phyloP scores from a whole-genome alignment of 2,113 vertebrate species.

The Apus apus region DNA sequence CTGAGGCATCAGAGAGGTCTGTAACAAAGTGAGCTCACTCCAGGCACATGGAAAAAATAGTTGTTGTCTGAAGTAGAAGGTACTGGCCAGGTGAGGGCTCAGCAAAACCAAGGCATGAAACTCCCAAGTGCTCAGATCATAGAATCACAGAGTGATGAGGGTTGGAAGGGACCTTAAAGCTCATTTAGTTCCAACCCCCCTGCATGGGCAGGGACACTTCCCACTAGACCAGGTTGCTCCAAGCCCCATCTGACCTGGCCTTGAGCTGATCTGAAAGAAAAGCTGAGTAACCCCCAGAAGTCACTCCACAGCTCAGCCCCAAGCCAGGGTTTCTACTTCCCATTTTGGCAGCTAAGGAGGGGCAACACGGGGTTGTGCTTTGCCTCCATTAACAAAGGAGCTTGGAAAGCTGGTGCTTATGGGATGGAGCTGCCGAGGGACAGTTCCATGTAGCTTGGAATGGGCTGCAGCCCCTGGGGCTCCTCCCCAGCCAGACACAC shows the following conservation, averaged over 20 bases:
- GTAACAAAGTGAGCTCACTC: neutral
- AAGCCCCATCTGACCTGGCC: too few species aligned
- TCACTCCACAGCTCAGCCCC: fast-evolving
- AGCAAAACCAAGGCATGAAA: neutral
- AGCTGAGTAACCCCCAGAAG: neutral
- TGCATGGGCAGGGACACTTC: too few species aligned
- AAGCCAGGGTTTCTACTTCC: neutral
- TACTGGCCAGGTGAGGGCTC: neutral
- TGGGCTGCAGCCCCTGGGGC: fast-evolving
- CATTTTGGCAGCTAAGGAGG: fast-evolving
- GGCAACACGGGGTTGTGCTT: neutral
- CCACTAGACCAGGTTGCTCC: too few species aligned
- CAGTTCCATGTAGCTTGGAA: fast-evolving
- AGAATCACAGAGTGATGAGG: too few species aligned
- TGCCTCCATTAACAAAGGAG: fast-evolving
- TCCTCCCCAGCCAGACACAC: neutral
- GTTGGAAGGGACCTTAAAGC: too few species aligned
- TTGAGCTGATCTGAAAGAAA: neutral
- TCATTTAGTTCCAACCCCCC: too few species aligned
- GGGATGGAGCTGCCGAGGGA: neutral
- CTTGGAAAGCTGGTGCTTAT: fast-evolving
- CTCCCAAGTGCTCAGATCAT: neutral
- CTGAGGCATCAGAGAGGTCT: neutral
- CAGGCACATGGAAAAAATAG: fast-evolving
- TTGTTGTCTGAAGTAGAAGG: neutral